Conservation (phyloP, 30 jellyfish, hydroid and myxozoan genomes). For the Cassiopea xamachana region DNA sequence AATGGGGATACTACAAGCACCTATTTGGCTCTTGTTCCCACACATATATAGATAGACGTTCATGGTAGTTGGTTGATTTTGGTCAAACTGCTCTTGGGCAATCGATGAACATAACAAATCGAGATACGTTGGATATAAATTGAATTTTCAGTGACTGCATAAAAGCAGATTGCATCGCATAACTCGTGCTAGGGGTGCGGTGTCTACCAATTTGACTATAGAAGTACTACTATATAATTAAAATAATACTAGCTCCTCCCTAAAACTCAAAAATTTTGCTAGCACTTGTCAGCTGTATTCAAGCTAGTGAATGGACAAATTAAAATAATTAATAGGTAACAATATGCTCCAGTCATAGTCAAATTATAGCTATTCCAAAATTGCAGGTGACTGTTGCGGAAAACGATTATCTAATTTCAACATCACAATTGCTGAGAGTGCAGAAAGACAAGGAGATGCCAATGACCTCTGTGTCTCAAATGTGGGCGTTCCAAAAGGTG, state of each 20-base stretch:
- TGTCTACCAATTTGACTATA: too few species aligned
- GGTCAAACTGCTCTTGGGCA: constrained; percentile 17
- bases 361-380: too few species aligned
- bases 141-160: too few species aligned
- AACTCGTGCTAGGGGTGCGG: too few species aligned
- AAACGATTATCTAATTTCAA: constrained; percentile 14
- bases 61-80: constrained; percentile 25
- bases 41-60: background rate
- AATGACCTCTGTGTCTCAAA: constrained; percentile 12
- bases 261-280: too few species aligned
- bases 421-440: constrained; percentile 19
- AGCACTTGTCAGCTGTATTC: too few species aligned
- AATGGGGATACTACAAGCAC: background rate
- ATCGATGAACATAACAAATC: background rate
- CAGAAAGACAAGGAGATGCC: background rate
- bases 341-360: too few species aligned
- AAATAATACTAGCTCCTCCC: too few species aligned
- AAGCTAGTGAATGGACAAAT: too few species aligned
- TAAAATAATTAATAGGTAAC: too few species aligned
- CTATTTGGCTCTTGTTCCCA: background rate
- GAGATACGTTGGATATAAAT: background rate
- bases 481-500: constrained; percentile 18
- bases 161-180: too few species aligned
- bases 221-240: too few species aligned
- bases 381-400: background rate